Evolutionary conservation across 2,797 vertebrate genomes (phyloP).

Genomic region (Acanthurus leucopareius): DNA sequence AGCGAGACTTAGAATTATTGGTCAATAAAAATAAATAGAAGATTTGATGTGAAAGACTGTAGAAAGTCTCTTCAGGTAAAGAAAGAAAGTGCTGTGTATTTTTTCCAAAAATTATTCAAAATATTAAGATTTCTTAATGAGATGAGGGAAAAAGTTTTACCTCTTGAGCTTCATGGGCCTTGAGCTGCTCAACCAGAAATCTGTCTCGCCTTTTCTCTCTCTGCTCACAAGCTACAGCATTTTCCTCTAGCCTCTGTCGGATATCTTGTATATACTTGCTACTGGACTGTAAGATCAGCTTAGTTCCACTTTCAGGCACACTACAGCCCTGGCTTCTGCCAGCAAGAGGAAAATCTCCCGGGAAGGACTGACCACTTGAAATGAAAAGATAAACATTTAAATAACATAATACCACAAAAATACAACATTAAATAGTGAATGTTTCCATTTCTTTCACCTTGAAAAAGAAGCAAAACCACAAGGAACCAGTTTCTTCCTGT

Average conservation of each 20-base stretch:
- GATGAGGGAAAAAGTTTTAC: conserved; percentile 73
- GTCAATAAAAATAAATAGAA: conserved; percentile 3
- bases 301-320: conserved; percentile 43
- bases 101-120: background rate
- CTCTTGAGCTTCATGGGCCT: conserved; percentile 90
- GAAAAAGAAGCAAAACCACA: conserved; percentile 49
- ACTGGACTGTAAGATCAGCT: conserved; percentile 86
- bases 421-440: background rate
- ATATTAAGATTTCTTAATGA: conserved; percentile 17
- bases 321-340: conserved; percentile 17
- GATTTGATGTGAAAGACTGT: background rate
- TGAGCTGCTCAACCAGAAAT: conserved; percentile 89
- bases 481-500: conserved; percentile 76
- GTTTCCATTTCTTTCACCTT: conserved; percentile 66
- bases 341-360: conserved; percentile 1
- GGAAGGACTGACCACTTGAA: conserved; percentile 42
- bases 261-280: conserved; percentile 90
- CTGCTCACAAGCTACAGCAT: conserved; percentile 84
- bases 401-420: background rate
- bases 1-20: background rate
- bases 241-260: conserved; percentile 88
- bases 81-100: background rate
- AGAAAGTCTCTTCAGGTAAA: background rate
- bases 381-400: conserved; percentile 19
- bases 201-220: conserved; percentile 88